These are phyloP conservation scores for Elymnias hypermnestra DNA, from an alignment of 1,140 invertebrate genomes.

Conservation along the genomic window DNA sequence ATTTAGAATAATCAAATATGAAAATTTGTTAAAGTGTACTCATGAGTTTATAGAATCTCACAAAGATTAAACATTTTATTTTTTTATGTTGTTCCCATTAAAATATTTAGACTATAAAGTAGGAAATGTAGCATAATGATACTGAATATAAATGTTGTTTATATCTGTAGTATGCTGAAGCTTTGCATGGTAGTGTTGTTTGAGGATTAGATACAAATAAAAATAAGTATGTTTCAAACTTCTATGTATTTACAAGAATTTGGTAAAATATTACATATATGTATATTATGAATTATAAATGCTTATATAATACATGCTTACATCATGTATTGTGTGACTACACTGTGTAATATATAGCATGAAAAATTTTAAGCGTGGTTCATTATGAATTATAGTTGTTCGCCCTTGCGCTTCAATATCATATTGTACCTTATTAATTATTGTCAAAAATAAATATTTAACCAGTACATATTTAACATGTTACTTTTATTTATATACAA, in stretches of 20 bases:
- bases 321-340: conserved; percentile 47
- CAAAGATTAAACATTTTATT: conserved; percentile 41
- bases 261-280: conserved; percentile 43
- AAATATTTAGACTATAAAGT: conserved; percentile 40
- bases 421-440: conserved; percentile 54
- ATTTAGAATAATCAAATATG: conserved; percentile 23
- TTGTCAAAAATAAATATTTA: conserved; percentile 72
- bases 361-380: conserved; percentile 45
- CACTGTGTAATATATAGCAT: conserved; percentile 52
- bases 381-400: conserved; percentile 45
- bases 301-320: conserved; percentile 41
- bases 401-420: conserved; percentile 60
- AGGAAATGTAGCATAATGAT: conserved; percentile 48
- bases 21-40: conserved; percentile 32
- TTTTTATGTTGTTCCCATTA: conserved; percentile 36
- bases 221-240: conserved; percentile 36
- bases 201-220: conserved; percentile 44
- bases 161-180: conserved; percentile 56
- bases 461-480: conserved; percentile 50
- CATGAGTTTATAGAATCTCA: conserved; percentile 60
- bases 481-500: conserved; percentile 24
- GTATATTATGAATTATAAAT: conserved; percentile 63
- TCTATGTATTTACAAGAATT: conserved; percentile 30
- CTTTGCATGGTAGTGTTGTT: conserved; percentile 64
- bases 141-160: conserved; percentile 59